Base-by-base conservation (phyloP, 2,113 vertebrate species). In the Pogonocichla stellata region DNA sequence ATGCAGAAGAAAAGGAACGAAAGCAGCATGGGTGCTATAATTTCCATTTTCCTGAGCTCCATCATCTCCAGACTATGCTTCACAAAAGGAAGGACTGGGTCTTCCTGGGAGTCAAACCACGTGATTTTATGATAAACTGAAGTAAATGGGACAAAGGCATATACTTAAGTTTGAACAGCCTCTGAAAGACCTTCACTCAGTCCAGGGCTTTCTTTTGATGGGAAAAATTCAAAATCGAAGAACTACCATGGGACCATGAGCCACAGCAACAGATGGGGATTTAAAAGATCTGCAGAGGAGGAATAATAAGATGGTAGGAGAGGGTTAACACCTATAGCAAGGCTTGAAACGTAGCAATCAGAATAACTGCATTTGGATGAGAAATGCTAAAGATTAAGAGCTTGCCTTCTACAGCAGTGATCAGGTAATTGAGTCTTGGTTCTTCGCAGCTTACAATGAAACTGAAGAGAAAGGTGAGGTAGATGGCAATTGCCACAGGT, bases 341-440 rank as follows among this genome's bases (percentile, higher is more conserved):
- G 50, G 45, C 40, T 82, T 90, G 50, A 90, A 92, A 95, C 26
- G 40, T 31, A 45, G 66, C 84, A 47, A 80, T 85, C 38, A 20
- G 67, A 95, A 58, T 82, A 82, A 94, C 61, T 38, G 28, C 62
- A 81, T 72, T 79, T 85, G 87, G 71, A 89, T 85, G 74, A 90
- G 77, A 84, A 92, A 92, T 23, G 29, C 54, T 64, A 7, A 72
- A 75, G 65, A 92, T 79, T 57, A 79, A 3, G 5, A 40, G 62
- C 26, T 75, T 29, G 3, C 24, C 82, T 93, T 83, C 80, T 40
- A 43, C 31, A 74, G 64, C 36, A 80, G 24, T 1, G 2, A 53
- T 60, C 6, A 3, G 56, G 67, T 57, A 87, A 79, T 29, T 51
- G 67, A 77, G 67, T 56, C 82, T 53, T 15, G 33, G 66, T 54